phyloP scores from a whole-genome alignment of 2,113 vertebrate genomes.

The Martes martes region DNA sequence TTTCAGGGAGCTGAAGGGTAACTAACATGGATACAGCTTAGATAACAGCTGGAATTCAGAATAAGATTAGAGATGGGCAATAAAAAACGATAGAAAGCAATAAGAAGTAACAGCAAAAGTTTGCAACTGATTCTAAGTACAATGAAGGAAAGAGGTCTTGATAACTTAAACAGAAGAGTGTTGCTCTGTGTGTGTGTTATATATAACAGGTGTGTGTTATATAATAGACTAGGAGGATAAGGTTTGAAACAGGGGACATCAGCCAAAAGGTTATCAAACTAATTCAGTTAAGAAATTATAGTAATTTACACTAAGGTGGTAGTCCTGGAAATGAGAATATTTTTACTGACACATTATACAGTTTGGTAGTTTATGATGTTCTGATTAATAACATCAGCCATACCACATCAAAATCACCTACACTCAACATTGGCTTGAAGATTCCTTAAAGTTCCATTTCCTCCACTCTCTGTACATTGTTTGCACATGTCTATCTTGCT shows the following conservation, averaged over 20 bases:
- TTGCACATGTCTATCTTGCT: neutral
- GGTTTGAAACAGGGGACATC: neutral
- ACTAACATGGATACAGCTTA: neutral
- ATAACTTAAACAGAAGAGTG: neutral
- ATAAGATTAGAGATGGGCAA: conserved; percentile 43
- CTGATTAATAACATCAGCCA: neutral
- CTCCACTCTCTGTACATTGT: neutral
- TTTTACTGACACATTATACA: neutral
- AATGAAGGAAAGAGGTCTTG: neutral
- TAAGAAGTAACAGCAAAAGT: neutral
- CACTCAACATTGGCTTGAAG: neutral
- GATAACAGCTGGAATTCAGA: neutral
- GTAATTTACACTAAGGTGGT: neutral
- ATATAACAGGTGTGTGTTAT: neutral
- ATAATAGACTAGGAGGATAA: neutral
- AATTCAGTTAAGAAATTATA: neutral
- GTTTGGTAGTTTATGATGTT: neutral
- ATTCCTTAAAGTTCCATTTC: neutral
- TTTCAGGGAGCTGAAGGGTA: neutral
- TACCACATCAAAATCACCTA: neutral
- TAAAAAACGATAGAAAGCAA: neutral
- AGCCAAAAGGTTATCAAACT: neutral
- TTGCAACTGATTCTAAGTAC: neutral
- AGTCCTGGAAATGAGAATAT: neutral
- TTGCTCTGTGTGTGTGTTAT: neutral